Percentiles rank a stretch among this genome's conserved stretches.
Evolutionary conservation across 53 echinoderm and acorn worm species (phyloP).

Genomic region (Stichopus horrens): DNA sequence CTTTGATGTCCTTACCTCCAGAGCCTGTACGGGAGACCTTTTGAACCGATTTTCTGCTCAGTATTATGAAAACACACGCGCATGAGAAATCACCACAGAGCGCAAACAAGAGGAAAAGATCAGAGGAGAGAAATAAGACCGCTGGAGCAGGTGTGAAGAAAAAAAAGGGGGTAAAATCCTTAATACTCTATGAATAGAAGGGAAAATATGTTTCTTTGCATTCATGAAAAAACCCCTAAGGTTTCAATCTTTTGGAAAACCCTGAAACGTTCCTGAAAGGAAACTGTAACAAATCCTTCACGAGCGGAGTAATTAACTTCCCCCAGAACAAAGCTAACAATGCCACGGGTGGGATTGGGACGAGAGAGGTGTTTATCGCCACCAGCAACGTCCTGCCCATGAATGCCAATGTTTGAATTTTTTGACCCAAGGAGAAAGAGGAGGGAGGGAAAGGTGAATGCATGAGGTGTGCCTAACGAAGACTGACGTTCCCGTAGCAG

Average conservation of each 20-base stretch:
- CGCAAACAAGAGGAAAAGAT: neutral
- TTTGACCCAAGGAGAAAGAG: neutral
- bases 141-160: slow-evolving; percentile 6
- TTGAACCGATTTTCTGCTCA: neutral
- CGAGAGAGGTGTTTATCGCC: slow-evolving; percentile 22
- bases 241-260: slow-evolving; percentile 7
- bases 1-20: neutral
- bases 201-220: slow-evolving; percentile 38
- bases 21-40: neutral
- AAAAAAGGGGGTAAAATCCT: neutral
- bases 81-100: neutral
- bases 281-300: slow-evolving; percentile 34
- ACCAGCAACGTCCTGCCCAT: neutral
- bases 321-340: slow-evolving; percentile 35
- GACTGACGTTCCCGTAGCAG: neutral
- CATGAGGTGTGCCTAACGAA: neutral
- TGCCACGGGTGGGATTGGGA: neutral
- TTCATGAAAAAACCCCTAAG: neutral
- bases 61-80: slow-evolving; percentile 19
- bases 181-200: slow-evolving; percentile 5
- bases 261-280: slow-evolving; percentile 25
- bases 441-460: neutral
- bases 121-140: slow-evolving; percentile 1
- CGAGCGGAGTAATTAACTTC: slow-evolving; percentile 13
- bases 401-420: slow-evolving; percentile 32